phyloP scores from a whole-genome alignment of 2,113 vertebrate genomes.

The Forbesichthys papilliferus region DNA sequence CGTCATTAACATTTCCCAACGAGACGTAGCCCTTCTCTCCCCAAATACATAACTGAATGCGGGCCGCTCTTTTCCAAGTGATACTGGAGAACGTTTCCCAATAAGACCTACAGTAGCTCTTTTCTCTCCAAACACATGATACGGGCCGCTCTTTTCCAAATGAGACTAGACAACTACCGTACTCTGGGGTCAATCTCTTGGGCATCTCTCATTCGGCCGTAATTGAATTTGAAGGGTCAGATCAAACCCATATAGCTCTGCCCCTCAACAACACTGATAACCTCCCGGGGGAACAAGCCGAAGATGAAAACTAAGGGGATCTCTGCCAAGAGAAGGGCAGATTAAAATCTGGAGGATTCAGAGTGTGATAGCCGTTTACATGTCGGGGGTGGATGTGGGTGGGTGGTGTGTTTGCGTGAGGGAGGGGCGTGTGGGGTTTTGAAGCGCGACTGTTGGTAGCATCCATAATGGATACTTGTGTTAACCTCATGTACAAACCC shows the following conservation, averaged over 20 bases:
- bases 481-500: conserved; percentile 23
- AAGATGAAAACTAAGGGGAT: conserved; percentile 29
- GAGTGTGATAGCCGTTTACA: conserved; percentile 27
- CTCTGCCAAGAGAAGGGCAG: conserved; percentile 25
- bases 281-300: conserved; percentile 24
- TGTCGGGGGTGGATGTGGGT: conserved; percentile 9
- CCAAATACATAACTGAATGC: conserved; percentile 40
- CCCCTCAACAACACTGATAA: conserved; percentile 39
- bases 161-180: conserved; percentile 45
- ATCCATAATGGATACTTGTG: conserved; percentile 21
- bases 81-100: conserved; percentile 48
- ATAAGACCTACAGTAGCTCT: conserved; percentile 30
- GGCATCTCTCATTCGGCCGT: conserved; percentile 57
- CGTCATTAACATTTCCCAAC: conserved; percentile 11
- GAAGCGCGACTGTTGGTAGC: conserved; percentile 25
- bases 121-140: conserved; percentile 41
- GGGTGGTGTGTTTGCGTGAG: not conserved
- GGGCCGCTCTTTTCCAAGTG: conserved; percentile 58
- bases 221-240: conserved; percentile 68
- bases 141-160: conserved; percentile 61
- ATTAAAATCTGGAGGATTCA: conserved; percentile 51
- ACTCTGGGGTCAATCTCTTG: conserved; percentile 48
- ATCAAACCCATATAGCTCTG: conserved; percentile 48
- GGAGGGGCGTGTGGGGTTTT: conserved; percentile 13
- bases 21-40: conserved; percentile 33